Evolutionary conservation across 2,888 invertebrate species (phyloP).

Genomic region (Rhogogaster chlorosoma): DNA sequence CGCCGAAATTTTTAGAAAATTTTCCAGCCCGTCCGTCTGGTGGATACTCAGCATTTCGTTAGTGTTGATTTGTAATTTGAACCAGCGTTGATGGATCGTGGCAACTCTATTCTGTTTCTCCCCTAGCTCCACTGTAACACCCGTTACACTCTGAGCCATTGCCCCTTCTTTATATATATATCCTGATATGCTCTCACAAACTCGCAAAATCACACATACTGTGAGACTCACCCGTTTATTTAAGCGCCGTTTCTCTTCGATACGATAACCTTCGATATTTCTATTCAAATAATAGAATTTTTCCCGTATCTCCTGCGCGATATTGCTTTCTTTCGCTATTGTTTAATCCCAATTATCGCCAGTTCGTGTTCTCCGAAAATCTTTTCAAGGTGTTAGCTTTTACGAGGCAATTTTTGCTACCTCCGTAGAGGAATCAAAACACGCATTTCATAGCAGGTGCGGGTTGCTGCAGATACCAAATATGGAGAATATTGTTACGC

Average conservation of each 20-base stretch:
- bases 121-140: not conserved
- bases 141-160: conserved; percentile 5
- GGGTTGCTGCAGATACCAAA: not conserved
- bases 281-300: conserved; percentile 19
- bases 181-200: not conserved
- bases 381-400: conserved; percentile 33
- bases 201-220: not conserved
- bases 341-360: conserved; percentile 38
- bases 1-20: not conserved
- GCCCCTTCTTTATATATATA: not conserved
- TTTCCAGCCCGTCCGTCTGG: not conserved
- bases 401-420: conserved; percentile 33
- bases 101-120: conserved; percentile 47
- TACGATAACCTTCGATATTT: conserved; percentile 23
- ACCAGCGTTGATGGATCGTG: conserved; percentile 52
- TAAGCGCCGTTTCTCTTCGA: not conserved
- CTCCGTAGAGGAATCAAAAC: conserved; percentile 43
- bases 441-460: conserved; percentile 34
- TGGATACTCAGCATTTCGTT: conserved; percentile 28
- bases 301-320: not conserved
- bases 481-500: conserved; percentile 14
- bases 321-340: conserved; percentile 37
- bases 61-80: conserved; percentile 52
- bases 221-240: not conserved
- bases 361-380: conserved; percentile 14